Evolutionary conservation across 2,888 invertebrate species (phyloP), one percentile per base, ranked within the genome.

Genomic region (Luperina testacea): DNA sequence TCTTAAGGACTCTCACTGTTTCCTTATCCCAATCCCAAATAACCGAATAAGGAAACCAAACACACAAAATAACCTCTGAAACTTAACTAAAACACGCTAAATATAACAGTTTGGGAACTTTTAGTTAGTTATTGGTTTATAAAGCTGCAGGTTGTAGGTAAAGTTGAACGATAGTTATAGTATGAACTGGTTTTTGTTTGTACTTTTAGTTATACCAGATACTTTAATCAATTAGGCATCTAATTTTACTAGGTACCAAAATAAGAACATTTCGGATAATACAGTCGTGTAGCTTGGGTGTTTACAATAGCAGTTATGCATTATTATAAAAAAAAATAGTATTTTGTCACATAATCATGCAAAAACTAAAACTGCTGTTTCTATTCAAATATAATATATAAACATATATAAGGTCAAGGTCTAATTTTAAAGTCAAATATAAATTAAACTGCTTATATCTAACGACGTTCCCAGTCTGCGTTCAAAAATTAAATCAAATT

Each of bases 1-100:
- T 32, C 27, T 72, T 42, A 38, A 73, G 57, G 53, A 65, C 51
- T 72, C 71, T 79, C 38, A 53, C 32, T 20, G 48, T 70, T 73
- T 76, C n/a, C 68, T 73, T 65, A 61, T 42, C 61, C 72, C 69
- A 72, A 78, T 42, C 61, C 72, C 63, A 72, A 76, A 72, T 53
- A 77, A 82, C 64, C 0, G n/a, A 77, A 75, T 76, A 75, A 72
- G 75, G 38, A 59, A 69, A 80, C 48, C n/a, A 78, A 83, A 76
- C 61, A 80, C 85, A 85, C 85, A 67, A 76, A 83, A 73, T 69
- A 79, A 73, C 61, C 70, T 75, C 48, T 57, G 51, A 17, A 83
- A 75, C 32, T 24, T 27, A 82, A 75, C 69, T 71, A 59, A 61
- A 84, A 57, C 53, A 65, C 20, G 70, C 53, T 38, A 64, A 75